These are phyloP conservation scores for Percopsis omiscomaycus DNA, from an alignment of 2,797 vertebrate genomes.

Conservation along the genomic window DNA sequence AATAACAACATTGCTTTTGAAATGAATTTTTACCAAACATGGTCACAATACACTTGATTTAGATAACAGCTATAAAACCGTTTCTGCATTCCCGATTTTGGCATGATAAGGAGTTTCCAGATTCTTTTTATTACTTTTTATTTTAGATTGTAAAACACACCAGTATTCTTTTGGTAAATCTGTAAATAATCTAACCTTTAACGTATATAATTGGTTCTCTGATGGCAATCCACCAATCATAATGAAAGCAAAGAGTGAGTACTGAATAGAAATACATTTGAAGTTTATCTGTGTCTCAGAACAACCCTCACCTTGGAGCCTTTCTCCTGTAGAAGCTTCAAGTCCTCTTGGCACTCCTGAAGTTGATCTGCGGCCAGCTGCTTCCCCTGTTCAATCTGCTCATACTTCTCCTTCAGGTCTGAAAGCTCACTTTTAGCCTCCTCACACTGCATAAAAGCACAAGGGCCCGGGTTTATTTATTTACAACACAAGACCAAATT, in stretches of 20 bases:
- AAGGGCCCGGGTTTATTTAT: neutral
- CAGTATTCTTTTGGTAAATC: too few species aligned
- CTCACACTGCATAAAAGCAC: constrained; percentile 80
- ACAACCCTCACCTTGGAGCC: constrained; percentile 85
- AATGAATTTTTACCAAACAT: neutral
- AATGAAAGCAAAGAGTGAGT: too few species aligned
- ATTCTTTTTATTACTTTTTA: too few species aligned
- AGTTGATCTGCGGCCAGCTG: constrained; percentile 85
- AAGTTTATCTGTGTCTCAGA: neutral
- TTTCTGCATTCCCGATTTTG: too few species aligned
- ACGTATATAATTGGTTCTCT: too few species aligned
- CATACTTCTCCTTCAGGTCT: constrained; percentile 85
- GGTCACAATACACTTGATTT: neutral
- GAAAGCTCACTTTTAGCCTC: constrained; percentile 85
- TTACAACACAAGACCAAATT: constrained; percentile 11
- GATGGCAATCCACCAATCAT: too few species aligned
- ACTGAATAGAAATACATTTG: too few species aligned
- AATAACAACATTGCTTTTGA: constrained; percentile 7
- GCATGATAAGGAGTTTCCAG: too few species aligned
- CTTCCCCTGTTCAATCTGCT: constrained; percentile 89
- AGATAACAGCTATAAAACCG: neutral
- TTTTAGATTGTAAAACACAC: too few species aligned
- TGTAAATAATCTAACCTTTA: too few species aligned
- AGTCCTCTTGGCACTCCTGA: constrained; percentile 88
- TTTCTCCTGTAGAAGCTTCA: constrained; percentile 91